Conservation (phyloP, 2,113 vertebrate genomes). For the Cochlearius cochlearius region DNA sequence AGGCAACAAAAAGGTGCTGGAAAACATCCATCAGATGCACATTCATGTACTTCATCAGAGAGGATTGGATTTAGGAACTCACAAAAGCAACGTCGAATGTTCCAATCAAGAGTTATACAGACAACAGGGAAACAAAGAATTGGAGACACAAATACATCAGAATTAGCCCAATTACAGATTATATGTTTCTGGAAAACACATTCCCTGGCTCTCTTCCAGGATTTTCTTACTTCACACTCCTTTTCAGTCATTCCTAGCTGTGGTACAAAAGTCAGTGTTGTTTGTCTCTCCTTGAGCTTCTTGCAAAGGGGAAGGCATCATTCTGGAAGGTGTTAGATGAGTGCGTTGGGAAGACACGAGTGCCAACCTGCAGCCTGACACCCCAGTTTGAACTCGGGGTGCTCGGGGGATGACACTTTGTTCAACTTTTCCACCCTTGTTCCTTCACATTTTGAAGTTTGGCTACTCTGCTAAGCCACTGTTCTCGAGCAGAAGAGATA, state of each 20-base stretch:
- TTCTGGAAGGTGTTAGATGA: neutral
- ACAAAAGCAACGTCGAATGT: conserved; percentile 75
- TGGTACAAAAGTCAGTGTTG: neutral
- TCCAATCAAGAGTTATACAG: conserved; percentile 78
- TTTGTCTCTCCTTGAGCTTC: neutral
- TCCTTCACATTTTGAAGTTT: neutral
- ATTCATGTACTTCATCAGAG: conserved; percentile 70
- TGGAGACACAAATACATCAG: conserved; percentile 67
- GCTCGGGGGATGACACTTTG: neutral
- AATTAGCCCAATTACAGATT: conserved; percentile 80
- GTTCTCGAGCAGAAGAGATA: neutral
- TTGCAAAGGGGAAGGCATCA: accelerated
- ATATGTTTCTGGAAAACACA: conserved; percentile 60
- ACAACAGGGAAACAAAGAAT: conserved; percentile 75
- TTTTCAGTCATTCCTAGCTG: conserved; percentile 19
- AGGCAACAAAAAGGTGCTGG: conserved; percentile 79
- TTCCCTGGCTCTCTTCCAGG: conserved; percentile 60
- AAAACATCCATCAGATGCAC: conserved; percentile 80
- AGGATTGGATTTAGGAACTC: conserved; percentile 75
- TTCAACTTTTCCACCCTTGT: neutral
- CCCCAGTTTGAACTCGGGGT: neutral
- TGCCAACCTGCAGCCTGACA: neutral
- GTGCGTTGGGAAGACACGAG: neutral
- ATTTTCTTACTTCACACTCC: conserved; percentile 52
- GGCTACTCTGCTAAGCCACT: neutral